Conservation (phyloP, 2,113 vertebrate species). For the Lepisosteus osseus region DNA sequence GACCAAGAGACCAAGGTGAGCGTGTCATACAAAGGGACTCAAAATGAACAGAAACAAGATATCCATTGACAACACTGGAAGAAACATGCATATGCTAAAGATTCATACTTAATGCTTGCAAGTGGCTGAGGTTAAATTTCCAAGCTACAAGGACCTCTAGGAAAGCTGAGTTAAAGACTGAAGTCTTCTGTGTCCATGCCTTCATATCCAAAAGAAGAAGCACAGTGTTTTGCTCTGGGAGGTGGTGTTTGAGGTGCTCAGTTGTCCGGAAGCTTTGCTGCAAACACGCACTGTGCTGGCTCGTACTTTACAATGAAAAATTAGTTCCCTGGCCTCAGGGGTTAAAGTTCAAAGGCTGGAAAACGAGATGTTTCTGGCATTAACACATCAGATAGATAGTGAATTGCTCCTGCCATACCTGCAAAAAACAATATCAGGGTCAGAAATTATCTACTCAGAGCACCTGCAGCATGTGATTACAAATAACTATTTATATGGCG, state of each 20-base stretch:
- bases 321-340: slow-evolving; percentile 19
- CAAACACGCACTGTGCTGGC: background rate
- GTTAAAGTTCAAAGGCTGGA: slow-evolving; percentile 90
- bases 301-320: background rate
- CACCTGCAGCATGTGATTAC: too few species aligned
- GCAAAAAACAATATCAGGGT: slow-evolving; percentile 22
- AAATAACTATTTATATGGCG: too few species aligned
- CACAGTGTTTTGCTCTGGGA: slow-evolving; percentile 12
- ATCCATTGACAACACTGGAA: slow-evolving; percentile 10
- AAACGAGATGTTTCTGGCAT: slow-evolving; percentile 81
- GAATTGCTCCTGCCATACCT: slow-evolving; percentile 94
- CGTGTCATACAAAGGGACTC: background rate
- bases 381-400: slow-evolving; percentile 86
- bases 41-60: slow-evolving; percentile 16
- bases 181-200: slow-evolving; percentile 3
- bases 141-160: slow-evolving; percentile 20
- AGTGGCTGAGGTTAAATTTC: background rate
- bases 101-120: background rate
- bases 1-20: background rate
- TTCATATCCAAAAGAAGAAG: slow-evolving; percentile 12
- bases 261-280: slow-evolving; percentile 22
- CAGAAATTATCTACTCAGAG: too few species aligned
- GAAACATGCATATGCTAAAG: slow-evolving; percentile 57
- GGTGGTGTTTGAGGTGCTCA: slow-evolving; percentile 45
- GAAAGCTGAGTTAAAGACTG: slow-evolving; percentile 26